These are phyloP conservation scores for Plebejus argus DNA, from an alignment of 2,888 invertebrate genomes.

Conservation along the genomic window DNA sequence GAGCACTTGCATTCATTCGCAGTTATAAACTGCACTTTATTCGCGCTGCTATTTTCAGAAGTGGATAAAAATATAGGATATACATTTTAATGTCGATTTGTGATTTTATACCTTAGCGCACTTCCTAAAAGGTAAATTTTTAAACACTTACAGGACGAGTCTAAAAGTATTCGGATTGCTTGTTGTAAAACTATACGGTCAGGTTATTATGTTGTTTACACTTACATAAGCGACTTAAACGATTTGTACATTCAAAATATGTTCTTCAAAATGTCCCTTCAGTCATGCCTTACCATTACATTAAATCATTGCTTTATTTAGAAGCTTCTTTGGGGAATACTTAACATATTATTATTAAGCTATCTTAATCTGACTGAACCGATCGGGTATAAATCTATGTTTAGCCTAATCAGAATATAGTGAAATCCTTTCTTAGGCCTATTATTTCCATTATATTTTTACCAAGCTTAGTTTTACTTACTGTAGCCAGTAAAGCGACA, in stretches of 20 bases:
- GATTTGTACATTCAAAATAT: background rate
- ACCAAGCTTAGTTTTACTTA: background rate
- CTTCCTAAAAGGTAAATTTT: background rate
- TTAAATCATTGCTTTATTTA: no score
- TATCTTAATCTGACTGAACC: no score
- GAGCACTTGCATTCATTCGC: constrained; percentile 6
- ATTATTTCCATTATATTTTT: background rate
- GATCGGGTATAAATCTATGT: no score
- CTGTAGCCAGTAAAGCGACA: background rate
- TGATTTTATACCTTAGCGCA: background rate
- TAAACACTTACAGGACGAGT: background rate
- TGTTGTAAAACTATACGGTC: background rate
- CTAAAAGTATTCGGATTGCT: background rate
- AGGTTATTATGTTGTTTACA: background rate
- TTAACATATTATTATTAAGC: no score
- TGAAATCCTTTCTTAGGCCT: no score
- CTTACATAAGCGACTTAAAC: background rate
- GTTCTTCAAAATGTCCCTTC: no score
- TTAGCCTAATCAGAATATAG: no score
- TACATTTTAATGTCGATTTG: background rate
- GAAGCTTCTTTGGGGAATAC: no score
- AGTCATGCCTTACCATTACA: no score
- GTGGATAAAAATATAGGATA: background rate
- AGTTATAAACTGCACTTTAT: constrained; percentile 15
- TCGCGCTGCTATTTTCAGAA: constrained; percentile 7